Percentiles rank a stretch among this genome's conserved stretches.
These are phyloP conservation scores for Idris sp. DNA, from an alignment of 1,140 invertebrate species.

Conservation along the genomic window DNA sequence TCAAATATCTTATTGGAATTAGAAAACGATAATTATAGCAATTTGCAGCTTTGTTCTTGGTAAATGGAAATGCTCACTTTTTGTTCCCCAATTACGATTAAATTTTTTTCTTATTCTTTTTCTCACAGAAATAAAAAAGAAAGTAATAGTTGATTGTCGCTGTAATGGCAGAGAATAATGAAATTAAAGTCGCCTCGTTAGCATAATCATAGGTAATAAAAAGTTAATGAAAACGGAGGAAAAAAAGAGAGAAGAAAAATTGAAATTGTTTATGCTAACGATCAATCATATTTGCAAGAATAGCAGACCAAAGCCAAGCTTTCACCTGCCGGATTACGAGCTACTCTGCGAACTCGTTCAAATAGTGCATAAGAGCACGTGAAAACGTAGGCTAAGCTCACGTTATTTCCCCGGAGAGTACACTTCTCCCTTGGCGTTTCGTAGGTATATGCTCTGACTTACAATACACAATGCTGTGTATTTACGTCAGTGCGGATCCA, in stretches of 20 bases:
- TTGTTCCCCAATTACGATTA: not conserved
- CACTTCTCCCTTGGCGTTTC: constrained; percentile 32
- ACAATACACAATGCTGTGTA: constrained; percentile 23
- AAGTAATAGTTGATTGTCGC: constrained; percentile 3
- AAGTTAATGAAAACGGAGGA: constrained; percentile 19
- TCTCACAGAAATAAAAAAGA: not conserved
- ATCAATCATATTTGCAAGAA: constrained; percentile 51
- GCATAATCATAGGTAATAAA: constrained; percentile 34
- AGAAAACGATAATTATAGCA: not conserved
- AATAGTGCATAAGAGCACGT: constrained; percentile 55
- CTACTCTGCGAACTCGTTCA: constrained; percentile 34
- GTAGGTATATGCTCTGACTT: constrained; percentile 21
- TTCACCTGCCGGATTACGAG: constrained; percentile 48
- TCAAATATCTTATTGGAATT: not conserved
- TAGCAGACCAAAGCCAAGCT: constrained; percentile 37
- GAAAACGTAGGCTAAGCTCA: constrained; percentile 52
- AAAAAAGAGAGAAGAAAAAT: not conserved
- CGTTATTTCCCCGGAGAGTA: constrained; percentile 61
- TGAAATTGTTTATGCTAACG: constrained; percentile 38
- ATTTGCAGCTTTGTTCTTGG: not conserved
- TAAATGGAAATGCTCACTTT: not conserved
- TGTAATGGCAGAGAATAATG: constrained; percentile 14
- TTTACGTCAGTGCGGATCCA: constrained; percentile 28
- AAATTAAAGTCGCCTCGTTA: constrained; percentile 29
- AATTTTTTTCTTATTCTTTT: constrained; percentile 1